A percentile compares a stretch with the other conserved stretches of the same genome.
Conservation (phyloP, 2,797 vertebrate genomes). For the Aulostomus chinensis region DNA sequence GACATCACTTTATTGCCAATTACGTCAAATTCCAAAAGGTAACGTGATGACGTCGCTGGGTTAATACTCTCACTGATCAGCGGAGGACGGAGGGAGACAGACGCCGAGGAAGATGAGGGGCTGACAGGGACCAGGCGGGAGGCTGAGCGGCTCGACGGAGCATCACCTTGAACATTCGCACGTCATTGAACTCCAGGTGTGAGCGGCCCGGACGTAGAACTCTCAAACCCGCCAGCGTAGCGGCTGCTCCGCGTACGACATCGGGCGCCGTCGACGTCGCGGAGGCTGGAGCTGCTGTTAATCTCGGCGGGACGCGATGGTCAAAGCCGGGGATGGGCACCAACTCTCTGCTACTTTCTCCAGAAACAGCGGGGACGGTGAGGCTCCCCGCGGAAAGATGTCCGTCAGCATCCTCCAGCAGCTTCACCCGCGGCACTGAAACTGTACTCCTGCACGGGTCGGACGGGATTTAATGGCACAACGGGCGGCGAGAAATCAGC, state of each 20-base stretch:
- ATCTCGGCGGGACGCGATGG: conserved; percentile 26
- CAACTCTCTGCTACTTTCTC: conserved; percentile 13
- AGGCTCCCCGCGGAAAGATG: conserved; percentile 38
- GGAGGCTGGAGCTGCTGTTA: conserved; percentile 12
- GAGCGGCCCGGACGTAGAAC: too few relatives aligned
- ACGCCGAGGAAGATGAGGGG: background rate
- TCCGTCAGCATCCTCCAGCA: conserved; percentile 15
- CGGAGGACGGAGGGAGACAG: conserved; percentile 72
- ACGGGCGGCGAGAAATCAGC: conserved; percentile 20
- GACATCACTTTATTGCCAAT: conserved; percentile 36
- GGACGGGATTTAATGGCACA: conserved; percentile 47
- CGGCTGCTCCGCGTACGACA: background rate
- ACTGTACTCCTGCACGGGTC: conserved; percentile 18
- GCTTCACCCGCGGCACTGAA: conserved; percentile 9
- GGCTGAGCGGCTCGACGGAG: conserved; percentile 43
- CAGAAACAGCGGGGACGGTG: conserved; percentile 43
- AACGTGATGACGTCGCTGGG: conserved; percentile 84
- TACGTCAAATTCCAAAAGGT: conserved; percentile 71
- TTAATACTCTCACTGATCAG: conserved; percentile 71
- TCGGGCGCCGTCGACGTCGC: background rate
- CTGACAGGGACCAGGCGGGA: conserved; percentile 36
- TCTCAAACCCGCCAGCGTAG: background rate
- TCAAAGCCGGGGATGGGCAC: conserved; percentile 36
- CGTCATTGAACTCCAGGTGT: background rate
- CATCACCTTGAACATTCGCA: conserved; percentile 5